phyloP scores from a whole-genome alignment of 1,140 invertebrate genomes.

The Zaprionus camerounensis region DNA sequence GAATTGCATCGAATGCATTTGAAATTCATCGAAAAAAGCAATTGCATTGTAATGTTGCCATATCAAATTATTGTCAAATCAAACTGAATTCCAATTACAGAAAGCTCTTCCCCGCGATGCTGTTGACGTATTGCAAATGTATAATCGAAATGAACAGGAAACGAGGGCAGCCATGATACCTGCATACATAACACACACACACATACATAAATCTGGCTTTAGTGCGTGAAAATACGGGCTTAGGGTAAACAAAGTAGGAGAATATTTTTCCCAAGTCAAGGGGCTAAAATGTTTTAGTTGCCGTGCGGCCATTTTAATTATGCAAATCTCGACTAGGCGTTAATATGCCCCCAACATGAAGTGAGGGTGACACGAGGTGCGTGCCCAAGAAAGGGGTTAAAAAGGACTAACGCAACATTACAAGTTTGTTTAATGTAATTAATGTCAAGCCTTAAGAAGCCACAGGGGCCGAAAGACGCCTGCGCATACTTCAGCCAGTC shows the following conservation, averaged over 20 bases:
- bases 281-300: slow-evolving; percentile 19
- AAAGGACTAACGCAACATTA: slow-evolving; percentile 28
- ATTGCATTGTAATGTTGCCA: neutral
- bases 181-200: neutral
- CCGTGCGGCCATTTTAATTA: slow-evolving; percentile 36
- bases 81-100: slow-evolving; percentile 9
- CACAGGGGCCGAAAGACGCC: neutral
- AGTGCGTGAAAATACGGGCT: neutral
- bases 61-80: slow-evolving; percentile 1
- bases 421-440: slow-evolving; percentile 32
- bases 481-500: neutral
- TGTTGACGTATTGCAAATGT: neutral
- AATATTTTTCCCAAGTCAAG: neutral
- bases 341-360: slow-evolving; percentile 32
- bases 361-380: slow-evolving; percentile 33
- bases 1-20: slow-evolving; percentile 5
- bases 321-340: slow-evolving; percentile 29
- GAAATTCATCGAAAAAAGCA: neutral
- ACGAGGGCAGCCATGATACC: neutral
- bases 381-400: slow-evolving; percentile 23
- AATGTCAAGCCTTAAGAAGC: slow-evolving; percentile 16
- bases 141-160: neutral
- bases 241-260: slow-evolving; percentile 3
- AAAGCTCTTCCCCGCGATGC: no score
- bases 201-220: neutral